Evolutionary conservation across 2,797 vertebrate genomes (phyloP).

Genomic region (Aplochiton taeniatus): DNA sequence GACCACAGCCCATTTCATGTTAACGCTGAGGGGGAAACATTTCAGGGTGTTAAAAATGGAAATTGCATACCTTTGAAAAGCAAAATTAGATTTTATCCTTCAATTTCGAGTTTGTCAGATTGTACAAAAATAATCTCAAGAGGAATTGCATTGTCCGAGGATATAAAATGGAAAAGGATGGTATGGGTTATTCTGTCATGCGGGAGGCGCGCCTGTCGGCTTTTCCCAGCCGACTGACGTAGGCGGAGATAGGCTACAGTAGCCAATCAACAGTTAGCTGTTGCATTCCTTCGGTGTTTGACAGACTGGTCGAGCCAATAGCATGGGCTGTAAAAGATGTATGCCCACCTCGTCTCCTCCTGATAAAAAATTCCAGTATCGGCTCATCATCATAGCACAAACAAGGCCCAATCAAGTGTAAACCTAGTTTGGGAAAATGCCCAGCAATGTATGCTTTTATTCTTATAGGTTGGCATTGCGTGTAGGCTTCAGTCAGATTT

Average conservation of each 20-base stretch:
- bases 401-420: too few relatives aligned
- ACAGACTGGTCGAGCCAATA: constrained; percentile 40
- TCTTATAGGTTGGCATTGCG: too few relatives aligned
- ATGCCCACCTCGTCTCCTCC: too few relatives aligned
- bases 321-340: background rate
- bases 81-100: constrained; percentile 41
- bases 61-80: constrained; percentile 50
- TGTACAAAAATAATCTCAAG: constrained; percentile 20
- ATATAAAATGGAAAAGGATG: constrained; percentile 29
- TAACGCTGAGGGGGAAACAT: too few relatives aligned
- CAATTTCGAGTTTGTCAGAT: constrained; percentile 18
- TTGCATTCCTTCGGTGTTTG: background rate
- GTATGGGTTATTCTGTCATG: constrained; percentile 25
- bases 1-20: too few relatives aligned
- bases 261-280: constrained; percentile 57
- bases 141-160: constrained; percentile 56
- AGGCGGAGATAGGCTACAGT: constrained; percentile 22
- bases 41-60: background rate
- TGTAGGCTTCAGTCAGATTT: too few relatives aligned
- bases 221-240: constrained; percentile 53
- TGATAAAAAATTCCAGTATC: too few relatives aligned
- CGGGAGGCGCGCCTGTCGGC: constrained; percentile 58
- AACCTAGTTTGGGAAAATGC: too few relatives aligned
- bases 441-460: too few relatives aligned
- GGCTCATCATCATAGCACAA: too few relatives aligned